Evolutionary conservation across 2,888 invertebrate genomes (phyloP).

Genomic region (Clepsis dumicolana): DNA sequence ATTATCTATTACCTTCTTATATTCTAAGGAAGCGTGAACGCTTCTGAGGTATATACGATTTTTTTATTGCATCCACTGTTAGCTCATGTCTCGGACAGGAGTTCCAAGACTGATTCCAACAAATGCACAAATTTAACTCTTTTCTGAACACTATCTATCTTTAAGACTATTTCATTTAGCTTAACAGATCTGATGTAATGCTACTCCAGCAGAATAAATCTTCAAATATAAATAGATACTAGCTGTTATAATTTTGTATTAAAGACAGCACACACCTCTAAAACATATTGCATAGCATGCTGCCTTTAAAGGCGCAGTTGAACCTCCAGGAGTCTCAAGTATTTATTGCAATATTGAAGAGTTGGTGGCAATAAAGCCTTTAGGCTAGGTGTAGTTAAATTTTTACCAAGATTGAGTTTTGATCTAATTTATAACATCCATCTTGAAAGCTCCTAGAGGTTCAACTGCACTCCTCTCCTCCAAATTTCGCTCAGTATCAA

Average conservation of each 20-base stretch:
- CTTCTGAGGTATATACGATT: constrained; percentile 80
- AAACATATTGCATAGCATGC: constrained; percentile 84
- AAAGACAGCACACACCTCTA: constrained; percentile 80
- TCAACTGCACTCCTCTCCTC: constrained; percentile 26
- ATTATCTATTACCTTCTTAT: constrained; percentile 60
- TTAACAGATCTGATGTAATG: constrained; percentile 80
- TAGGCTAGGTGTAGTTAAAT: background rate
- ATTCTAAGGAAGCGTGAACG: constrained; percentile 74
- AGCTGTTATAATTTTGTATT: constrained; percentile 74
- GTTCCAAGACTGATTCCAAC: constrained; percentile 60
- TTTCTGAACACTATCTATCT: constrained; percentile 66
- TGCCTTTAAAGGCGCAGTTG: constrained; percentile 71
- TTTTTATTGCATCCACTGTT: constrained; percentile 67
- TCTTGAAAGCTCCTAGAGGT: constrained; percentile 32
- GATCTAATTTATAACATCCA: too few relatives aligned
- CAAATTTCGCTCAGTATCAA: constrained; percentile 47
- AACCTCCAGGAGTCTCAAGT: constrained; percentile 13
- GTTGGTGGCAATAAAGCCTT: background rate
- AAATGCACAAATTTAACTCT: constrained; percentile 60
- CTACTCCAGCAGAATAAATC: constrained; percentile 61
- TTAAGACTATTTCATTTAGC: constrained; percentile 69
- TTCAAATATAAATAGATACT: constrained; percentile 62
- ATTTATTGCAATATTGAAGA: background rate
- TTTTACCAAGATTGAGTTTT: too few relatives aligned
- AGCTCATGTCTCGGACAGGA: constrained; percentile 54